Conservation (phyloP, 2,113 vertebrate species). For the Gobius niger region DNA sequence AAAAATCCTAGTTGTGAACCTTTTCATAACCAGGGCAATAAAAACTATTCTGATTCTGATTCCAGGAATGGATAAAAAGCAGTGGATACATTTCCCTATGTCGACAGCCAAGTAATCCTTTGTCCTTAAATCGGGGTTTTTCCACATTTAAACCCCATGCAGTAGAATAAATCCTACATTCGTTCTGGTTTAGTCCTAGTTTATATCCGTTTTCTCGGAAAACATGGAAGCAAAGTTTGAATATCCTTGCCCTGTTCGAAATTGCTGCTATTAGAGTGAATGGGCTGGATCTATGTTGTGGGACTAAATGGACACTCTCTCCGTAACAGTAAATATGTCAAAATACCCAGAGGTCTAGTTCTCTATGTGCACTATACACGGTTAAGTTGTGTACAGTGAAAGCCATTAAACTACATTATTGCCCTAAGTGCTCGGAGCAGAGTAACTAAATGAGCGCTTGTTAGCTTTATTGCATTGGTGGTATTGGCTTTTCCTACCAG, state of each 20-base stretch:
- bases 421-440: slow-evolving; percentile 47
- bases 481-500: slow-evolving; percentile 32
- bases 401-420: slow-evolving; percentile 61
- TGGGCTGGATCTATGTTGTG: slow-evolving; percentile 7
- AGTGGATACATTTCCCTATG: too few relatives aligned
- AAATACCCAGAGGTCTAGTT: slow-evolving; percentile 48
- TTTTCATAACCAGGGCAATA: too few relatives aligned
- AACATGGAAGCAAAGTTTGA: background rate
- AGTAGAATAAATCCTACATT: too few relatives aligned
- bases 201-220: background rate
- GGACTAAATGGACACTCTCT: slow-evolving; percentile 16
- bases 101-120: too few relatives aligned
- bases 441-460: slow-evolving; percentile 60
- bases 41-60: too few relatives aligned
- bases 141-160: too few relatives aligned
- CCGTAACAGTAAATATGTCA: slow-evolving; percentile 19
- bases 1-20: too few relatives aligned
- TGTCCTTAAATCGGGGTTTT: too few relatives aligned
- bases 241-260: background rate
- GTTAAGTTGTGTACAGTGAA: slow-evolving; percentile 42
- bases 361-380: slow-evolving; percentile 26
- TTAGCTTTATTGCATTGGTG: slow-evolving; percentile 55
- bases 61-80: too few relatives aligned
- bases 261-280: slow-evolving; percentile 12
- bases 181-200: background rate